Evolutionary conservation across 2,888 invertebrate species (phyloP).

Genomic region (Drosophila imparisetae): DNA sequence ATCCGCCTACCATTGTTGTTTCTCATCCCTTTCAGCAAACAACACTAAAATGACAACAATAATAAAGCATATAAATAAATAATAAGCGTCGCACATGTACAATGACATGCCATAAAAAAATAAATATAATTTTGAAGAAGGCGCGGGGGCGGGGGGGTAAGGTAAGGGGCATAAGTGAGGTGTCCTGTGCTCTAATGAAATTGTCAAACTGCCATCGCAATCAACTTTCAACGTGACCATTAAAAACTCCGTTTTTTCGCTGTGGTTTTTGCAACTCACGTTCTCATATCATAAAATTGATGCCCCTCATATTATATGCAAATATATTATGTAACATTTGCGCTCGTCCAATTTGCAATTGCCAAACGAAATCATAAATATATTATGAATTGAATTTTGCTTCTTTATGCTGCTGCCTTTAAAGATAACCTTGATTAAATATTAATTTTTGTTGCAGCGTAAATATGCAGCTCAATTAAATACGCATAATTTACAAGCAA

Average conservation of each 20-base stretch:
- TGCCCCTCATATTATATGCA: not conserved
- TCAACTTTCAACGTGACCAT: slow-evolving; percentile 35
- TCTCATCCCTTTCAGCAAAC: slow-evolving; percentile 15
- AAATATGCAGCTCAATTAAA: slow-evolving; percentile 55
- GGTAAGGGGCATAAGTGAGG: not conserved
- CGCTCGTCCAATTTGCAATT: not conserved
- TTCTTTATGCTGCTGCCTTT: not conserved
- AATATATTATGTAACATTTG: not conserved
- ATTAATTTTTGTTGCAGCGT: slow-evolving; percentile 24
- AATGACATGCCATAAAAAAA: slow-evolving; percentile 49
- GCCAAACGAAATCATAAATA: not conserved
- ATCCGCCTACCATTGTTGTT: slow-evolving; percentile 39
- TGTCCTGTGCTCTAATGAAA: slow-evolving; percentile 36
- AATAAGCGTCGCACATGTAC: slow-evolving; percentile 66
- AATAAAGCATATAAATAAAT: slow-evolving; percentile 74
- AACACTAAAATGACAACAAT: slow-evolving; percentile 54
- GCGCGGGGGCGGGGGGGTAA: not conserved
- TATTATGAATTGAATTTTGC: not conserved
- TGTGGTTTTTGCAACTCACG: slow-evolving; percentile 17
- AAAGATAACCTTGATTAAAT: not conserved
- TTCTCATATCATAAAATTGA: slow-evolving; percentile 11
- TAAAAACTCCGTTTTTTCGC: slow-evolving; percentile 5
- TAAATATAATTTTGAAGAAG: not conserved
- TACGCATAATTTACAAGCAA: slow-evolving; percentile 50
- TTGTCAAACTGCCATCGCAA: slow-evolving; percentile 52